A percentile compares a stretch with the other conserved stretches of the same genome.
These are phyloP conservation scores for Phenganax subtilis DNA, from an alignment of 92 coral and sea anemone genomes.

Conservation along the genomic window DNA sequence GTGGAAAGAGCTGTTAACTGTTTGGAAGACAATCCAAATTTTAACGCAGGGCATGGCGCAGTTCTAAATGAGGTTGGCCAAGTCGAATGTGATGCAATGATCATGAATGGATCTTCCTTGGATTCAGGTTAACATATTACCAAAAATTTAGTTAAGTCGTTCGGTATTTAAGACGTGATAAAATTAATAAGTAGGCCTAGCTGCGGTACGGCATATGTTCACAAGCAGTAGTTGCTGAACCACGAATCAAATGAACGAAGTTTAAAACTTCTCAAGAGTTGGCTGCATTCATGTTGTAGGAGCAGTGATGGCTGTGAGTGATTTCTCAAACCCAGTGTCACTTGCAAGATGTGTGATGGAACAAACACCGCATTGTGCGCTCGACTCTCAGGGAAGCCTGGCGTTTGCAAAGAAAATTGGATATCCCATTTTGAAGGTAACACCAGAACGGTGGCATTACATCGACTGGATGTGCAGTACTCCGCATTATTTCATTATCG, in stretches of 20 bases:
- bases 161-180: background rate
- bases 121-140: conserved; percentile 36
- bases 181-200: background rate
- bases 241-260: too few species aligned
- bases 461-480: too few species aligned
- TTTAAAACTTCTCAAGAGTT: background rate
- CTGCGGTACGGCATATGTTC: too few species aligned
- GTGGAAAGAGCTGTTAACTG: conserved; percentile 15
- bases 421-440: conserved; percentile 50
- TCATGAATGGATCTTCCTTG: conserved; percentile 56
- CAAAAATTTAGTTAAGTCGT: background rate
- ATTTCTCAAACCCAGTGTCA: conserved; percentile 71
- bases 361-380: conserved; percentile 78
- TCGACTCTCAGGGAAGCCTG: conserved; percentile 67
- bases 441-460: too few species aligned
- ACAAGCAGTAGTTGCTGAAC: too few species aligned
- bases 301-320: conserved; percentile 67
- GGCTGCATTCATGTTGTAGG: conserved; percentile 46
- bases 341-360: conserved; percentile 82
- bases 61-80: conserved; percentile 55
- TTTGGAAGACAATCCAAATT: conserved; percentile 52
- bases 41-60: conserved; percentile 63
- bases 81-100: conserved; percentile 65
- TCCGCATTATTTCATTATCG: too few species aligned
- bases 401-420: conserved; percentile 70